Base-by-base conservation (phyloP, 2,113 vertebrate genomes). In the Microcebus jonahi region DNA sequence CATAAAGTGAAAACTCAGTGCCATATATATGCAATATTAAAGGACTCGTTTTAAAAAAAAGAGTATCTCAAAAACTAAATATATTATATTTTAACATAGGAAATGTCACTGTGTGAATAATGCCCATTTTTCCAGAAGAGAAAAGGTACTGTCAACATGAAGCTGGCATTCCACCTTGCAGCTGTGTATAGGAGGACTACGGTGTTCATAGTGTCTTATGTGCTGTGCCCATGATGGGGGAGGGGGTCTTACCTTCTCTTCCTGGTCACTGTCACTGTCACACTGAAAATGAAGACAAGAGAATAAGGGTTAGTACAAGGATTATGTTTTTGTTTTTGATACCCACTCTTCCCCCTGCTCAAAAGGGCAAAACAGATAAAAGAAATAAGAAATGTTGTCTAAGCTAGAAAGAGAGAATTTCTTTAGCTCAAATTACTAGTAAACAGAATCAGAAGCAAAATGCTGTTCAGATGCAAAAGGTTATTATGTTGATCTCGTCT, bases 231-330 rank as follows among this genome's bases (percentile, higher is more conserved):
- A 45, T 17, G 67, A 45, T 61, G 57, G 6, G 20, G 53, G 6
- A 27, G 6, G 18, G n/a, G 81, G 25, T 95, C 99, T 98, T 99
- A 99, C 99, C 99, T 99, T 99, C 98, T 99, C 99, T 97, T 99
- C 99, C 96, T 99, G 99, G 98, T 99, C 99, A 76, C 99, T 99
- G 98, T 99, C 99, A 0, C 99, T 99, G 98, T 99, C 99, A 95
- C 99, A 99, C 99, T 99, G 98, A 95, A 99, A 99, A 80, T 90
- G 89, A 98, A 98, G 95, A 96, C 7, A 77, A 97, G 88, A 97
- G 77, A 98, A 83, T 4, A 31, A 76, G 87, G 21, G 23, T 98
- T 84, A 98, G 94, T 70, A 10, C 12, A 53, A 67, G 61, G 12
- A 29, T 2, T 11, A 63, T 18, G 29, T 55, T 96, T 90, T 63